Base-by-base conservation (phyloP, 2,797 vertebrate species). In the Ataeniobius toweri region DNA sequence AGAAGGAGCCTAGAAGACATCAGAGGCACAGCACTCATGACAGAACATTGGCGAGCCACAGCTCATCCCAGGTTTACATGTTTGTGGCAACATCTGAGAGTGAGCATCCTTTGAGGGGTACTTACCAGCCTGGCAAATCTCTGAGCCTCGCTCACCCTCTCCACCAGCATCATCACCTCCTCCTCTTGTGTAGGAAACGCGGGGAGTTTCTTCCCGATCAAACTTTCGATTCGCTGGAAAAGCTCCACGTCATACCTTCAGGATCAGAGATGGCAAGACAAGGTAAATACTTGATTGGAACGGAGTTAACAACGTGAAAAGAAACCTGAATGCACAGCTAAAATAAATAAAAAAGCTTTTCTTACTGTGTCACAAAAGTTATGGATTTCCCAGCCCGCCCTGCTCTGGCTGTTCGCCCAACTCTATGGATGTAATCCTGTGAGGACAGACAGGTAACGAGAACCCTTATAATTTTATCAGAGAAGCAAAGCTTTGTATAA, bases 321-420 rank as follows among this genome's bases (percentile, higher is more conserved):
- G 58, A 65, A 67, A 2, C 2, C 48, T 3, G 3, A 44, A 68
- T 44, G 12, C 22, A 26, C 2, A 0, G 4, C 36, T 44, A 6
- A 41, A 28, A 61, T 26, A 8, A 0, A 71, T 4, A 6, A 73
- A 46, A 0, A 69, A 2, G 9, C 0, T 8, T 48, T 31, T 95
- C 97, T 97, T 95, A 99, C 98, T 99, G 98, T 39, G 98, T 97
- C 75, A 99, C 97, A 88, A 99, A 99, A 0, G 98, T 99, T 89
- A 99, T 97, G 73, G 98, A 97, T 83, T 98, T 99, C 77, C 98
- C 98, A 24, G 98, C 96, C 4, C 98, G 96, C 1, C 98, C 98
- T 9, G 98, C 98, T 95, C 98, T 95, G 81, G 98, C 98, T 1
- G 98, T 99, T 79, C 98, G 94, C 3, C 98, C 98, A 10, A 99